These are phyloP conservation scores for Anolis apletophallus DNA, from an alignment of 2,797 vertebrate species.

Conservation along the genomic window DNA sequence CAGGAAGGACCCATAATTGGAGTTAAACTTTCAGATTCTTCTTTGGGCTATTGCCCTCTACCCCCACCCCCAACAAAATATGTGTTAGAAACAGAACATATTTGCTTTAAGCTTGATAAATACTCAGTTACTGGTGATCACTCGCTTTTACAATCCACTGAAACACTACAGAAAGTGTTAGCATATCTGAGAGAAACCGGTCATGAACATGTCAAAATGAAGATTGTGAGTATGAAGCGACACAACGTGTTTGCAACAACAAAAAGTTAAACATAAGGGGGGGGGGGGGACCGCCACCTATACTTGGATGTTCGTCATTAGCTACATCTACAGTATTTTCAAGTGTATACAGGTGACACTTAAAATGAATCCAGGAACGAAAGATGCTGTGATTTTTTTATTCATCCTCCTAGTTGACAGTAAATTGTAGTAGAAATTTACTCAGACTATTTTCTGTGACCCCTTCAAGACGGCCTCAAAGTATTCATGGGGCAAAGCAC, in stretches of 20 bases:
- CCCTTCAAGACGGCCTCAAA: too few species aligned
- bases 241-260: slow-evolving; percentile 15
- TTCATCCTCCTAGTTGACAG: too few species aligned
- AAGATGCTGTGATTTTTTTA: too few species aligned
- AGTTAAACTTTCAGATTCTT: slow-evolving; percentile 43
- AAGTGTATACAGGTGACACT: slow-evolving; percentile 22
- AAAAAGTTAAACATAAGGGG: background rate
- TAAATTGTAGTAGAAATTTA: too few species aligned
- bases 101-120: background rate
- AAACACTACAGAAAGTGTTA: slow-evolving; percentile 37
- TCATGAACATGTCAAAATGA: background rate
- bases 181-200: background rate
- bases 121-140: slow-evolving; percentile 13
- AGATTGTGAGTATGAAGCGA: slow-evolving; percentile 42
- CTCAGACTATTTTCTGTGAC: too few species aligned
- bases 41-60: background rate
- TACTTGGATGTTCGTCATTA: slow-evolving; percentile 12
- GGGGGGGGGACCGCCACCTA: background rate
- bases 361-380: background rate
- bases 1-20: background rate
- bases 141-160: background rate
- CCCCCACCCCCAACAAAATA: fast-evolving
- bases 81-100: background rate
- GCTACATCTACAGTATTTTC: slow-evolving; percentile 32
- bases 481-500: too few species aligned